phyloP scores from a whole-genome alignment of 1,140 invertebrate genomes.

The Coptotermes formosanus region DNA sequence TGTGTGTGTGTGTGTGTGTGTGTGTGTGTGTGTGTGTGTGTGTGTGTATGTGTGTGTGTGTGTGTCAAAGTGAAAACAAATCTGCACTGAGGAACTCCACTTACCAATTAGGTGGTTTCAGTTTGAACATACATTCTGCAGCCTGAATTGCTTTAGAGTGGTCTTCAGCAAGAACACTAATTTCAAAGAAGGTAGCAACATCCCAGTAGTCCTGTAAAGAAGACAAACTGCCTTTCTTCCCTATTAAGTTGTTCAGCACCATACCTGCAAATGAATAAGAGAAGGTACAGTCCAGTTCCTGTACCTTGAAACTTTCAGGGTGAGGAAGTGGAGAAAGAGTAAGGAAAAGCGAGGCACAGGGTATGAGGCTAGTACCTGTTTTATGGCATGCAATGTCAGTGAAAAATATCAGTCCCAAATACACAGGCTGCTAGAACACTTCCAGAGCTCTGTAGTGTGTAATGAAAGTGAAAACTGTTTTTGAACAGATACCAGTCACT shows the following conservation, averaged over 20 bases:
- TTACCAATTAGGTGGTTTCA: constrained; percentile 97
- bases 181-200: constrained; percentile 99
- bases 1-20: too few species aligned
- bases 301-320: too few species aligned
- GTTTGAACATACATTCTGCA: constrained; percentile 97
- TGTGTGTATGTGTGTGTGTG: too few species aligned
- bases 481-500: not conserved
- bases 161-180: constrained; percentile 95
- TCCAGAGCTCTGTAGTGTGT: constrained; percentile 23
- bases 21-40: too few species aligned
- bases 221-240: constrained; percentile 92
- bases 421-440: too few species aligned
- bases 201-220: constrained; percentile 98
- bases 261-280: constrained; percentile 60
- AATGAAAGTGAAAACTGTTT: constrained; percentile 25
- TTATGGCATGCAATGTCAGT: too few species aligned
- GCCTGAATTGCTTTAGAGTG: constrained; percentile 97
- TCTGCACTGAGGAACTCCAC: constrained; percentile 21
- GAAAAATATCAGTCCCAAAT: too few species aligned
- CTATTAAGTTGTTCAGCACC: constrained; percentile 96
- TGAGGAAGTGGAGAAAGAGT: not conserved
- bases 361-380: not conserved
- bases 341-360: constrained; percentile 28
- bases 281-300: too few species aligned
- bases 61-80: too few species aligned